Conservation (phyloP, 2,113 vertebrate species). For the Indicator indicator region DNA sequence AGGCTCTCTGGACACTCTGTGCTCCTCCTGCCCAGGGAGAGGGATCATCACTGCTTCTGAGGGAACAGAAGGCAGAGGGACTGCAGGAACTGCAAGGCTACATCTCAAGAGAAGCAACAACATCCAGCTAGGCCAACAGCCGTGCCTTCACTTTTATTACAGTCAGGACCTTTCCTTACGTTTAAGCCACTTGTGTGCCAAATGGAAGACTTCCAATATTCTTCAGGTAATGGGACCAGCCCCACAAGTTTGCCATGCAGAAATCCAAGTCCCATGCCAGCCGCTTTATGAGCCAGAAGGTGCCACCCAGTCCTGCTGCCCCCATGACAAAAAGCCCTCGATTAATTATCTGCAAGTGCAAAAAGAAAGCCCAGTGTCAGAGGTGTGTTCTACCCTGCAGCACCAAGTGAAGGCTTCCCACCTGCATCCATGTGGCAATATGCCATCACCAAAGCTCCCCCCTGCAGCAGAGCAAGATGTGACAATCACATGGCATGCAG, state of each 20-base stretch:
- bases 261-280: constrained; percentile 45
- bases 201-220: neutral
- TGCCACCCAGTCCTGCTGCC: constrained; percentile 56
- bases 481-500: neutral
- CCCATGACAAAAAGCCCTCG: constrained; percentile 75
- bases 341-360: constrained; percentile 82
- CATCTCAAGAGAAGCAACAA: neutral
- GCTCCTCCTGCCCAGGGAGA: neutral
- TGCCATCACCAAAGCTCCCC: neutral
- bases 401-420: neutral
- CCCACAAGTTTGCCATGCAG: constrained; percentile 67
- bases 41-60: neutral
- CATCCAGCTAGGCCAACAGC: neutral
- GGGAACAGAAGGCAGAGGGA: neutral
- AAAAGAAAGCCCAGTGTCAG: neutral
- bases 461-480: neutral
- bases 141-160: neutral
- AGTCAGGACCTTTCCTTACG: neutral
- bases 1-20: neutral
- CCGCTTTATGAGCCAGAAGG: constrained; percentile 74
- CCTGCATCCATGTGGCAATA: neutral
- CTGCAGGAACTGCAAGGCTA: neutral
- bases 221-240: constrained; percentile 56
- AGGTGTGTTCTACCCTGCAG: neutral
- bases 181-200: neutral